A percentile compares a stretch with the other conserved stretches of the same genome.
These are phyloP conservation scores for Barbus barbus DNA, from an alignment of 2,113 vertebrate genomes.

Conservation along the genomic window DNA sequence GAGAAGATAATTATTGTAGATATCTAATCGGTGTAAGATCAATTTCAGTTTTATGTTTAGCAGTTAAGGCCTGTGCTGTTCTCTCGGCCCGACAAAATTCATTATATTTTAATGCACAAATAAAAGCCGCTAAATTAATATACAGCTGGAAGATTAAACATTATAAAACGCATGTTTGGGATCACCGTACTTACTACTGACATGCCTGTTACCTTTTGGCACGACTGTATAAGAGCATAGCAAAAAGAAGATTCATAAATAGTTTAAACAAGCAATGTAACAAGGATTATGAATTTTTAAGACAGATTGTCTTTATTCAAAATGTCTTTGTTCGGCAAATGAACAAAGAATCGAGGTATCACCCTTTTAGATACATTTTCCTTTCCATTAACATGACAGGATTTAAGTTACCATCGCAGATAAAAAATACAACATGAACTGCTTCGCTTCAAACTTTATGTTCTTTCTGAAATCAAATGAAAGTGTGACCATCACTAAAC, in stretches of 20 bases:
- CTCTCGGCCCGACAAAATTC: neutral
- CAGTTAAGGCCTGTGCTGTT: neutral
- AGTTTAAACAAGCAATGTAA: constrained; percentile 58
- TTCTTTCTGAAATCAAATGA: constrained; percentile 79
- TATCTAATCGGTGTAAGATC: neutral
- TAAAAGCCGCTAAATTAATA: neutral
- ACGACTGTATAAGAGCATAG: neutral
- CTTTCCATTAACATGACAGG: constrained; percentile 87
- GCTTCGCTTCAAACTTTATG: constrained; percentile 86
- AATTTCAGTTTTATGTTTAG: neutral
- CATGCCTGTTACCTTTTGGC: neutral
- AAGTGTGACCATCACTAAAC: constrained; percentile 86
- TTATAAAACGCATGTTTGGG: neutral
- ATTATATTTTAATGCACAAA: neutral
- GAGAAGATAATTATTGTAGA: constrained; percentile 5
- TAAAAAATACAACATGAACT: constrained; percentile 84
- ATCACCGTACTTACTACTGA: neutral
- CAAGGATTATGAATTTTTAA: constrained; percentile 68
- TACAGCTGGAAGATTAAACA: neutral
- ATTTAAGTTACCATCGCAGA: constrained; percentile 81
- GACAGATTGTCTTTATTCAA: constrained; percentile 99
- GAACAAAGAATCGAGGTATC: constrained; percentile 92
- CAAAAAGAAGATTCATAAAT: neutral
- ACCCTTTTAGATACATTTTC: constrained; percentile 87
- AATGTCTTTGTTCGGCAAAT: constrained; percentile 91